Evolutionary conservation across 2,888 invertebrate species (phyloP).

Genomic region (Griposia aprilina): DNA sequence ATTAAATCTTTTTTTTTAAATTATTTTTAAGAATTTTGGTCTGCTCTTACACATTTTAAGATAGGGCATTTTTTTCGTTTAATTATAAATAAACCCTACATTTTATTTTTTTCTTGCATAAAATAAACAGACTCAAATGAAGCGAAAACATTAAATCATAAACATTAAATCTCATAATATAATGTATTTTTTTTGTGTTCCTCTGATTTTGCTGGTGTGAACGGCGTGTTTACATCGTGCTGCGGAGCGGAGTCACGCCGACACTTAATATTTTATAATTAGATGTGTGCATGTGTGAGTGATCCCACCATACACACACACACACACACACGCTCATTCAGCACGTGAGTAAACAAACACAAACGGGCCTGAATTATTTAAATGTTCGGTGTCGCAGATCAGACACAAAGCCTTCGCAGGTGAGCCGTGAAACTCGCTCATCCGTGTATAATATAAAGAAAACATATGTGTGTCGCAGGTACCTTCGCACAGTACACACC

Average conservation of each 20-base stretch:
- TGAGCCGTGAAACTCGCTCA: slow-evolving; percentile 61
- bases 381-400: slow-evolving; percentile 57
- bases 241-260: not conserved
- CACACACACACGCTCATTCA: not conserved
- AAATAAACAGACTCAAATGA: too few species aligned
- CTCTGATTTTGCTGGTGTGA: too few species aligned
- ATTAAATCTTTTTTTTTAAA: too few species aligned
- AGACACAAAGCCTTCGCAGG: slow-evolving; percentile 58
- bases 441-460: slow-evolving; percentile 48
- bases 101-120: too few species aligned
- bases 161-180: too few species aligned
- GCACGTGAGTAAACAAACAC: slow-evolving; percentile 52
- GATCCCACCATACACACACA: not conserved
- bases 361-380: slow-evolving; percentile 58
- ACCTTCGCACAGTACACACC: not conserved
- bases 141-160: too few species aligned
- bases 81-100: too few species aligned
- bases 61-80: too few species aligned
- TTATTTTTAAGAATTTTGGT: too few species aligned
- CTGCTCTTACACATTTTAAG: too few species aligned
- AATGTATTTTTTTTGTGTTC: too few species aligned
- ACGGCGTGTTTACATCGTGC: not conserved
- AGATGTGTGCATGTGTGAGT: slow-evolving; percentile 1
- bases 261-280: slow-evolving; percentile 22
- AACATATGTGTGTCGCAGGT: slow-evolving; percentile 24